Percentiles rank a stretch among this genome's conserved stretches.
Conservation (phyloP, 2,113 vertebrate genomes). For the Nerophis lumbriciformis region DNA sequence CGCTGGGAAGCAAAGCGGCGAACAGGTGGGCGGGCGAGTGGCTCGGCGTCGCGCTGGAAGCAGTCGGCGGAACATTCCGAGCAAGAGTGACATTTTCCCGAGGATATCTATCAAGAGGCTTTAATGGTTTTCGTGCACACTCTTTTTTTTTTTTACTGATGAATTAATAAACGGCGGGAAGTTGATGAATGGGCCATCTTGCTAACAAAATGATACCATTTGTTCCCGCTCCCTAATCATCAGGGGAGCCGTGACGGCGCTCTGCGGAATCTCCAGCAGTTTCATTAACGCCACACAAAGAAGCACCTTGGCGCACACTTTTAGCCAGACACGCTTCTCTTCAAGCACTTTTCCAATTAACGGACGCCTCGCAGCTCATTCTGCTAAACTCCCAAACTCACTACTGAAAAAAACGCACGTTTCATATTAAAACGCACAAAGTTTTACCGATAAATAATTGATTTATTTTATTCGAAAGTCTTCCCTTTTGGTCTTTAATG, state of each 20-base stretch:
- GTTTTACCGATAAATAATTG: too few relatives aligned
- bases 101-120: slow-evolving; percentile 49
- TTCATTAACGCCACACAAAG: slow-evolving; percentile 26
- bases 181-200: slow-evolving; percentile 50
- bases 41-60: too few relatives aligned
- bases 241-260: slow-evolving; percentile 10
- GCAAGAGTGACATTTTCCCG: slow-evolving; percentile 49
- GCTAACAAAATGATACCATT: slow-evolving; percentile 46
- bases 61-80: slow-evolving; percentile 18
- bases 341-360: background rate
- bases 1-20: background rate
- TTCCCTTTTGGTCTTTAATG: too few relatives aligned
- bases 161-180: slow-evolving; percentile 62
- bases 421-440: too few relatives aligned
- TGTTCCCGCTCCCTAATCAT: slow-evolving; percentile 42
- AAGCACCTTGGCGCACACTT: background rate
- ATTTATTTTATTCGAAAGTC: too few relatives aligned
- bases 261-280: slow-evolving; percentile 21
- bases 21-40: too few relatives aligned
- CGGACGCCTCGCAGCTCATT: background rate
- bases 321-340: background rate
- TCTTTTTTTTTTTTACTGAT: slow-evolving; percentile 45
- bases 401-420: too few relatives aligned
- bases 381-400: too few relatives aligned
- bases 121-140: slow-evolving; percentile 53